These are phyloP conservation scores for Drosophila equinoxialis DNA, from an alignment of 1,140 invertebrate genomes.

Conservation along the genomic window DNA sequence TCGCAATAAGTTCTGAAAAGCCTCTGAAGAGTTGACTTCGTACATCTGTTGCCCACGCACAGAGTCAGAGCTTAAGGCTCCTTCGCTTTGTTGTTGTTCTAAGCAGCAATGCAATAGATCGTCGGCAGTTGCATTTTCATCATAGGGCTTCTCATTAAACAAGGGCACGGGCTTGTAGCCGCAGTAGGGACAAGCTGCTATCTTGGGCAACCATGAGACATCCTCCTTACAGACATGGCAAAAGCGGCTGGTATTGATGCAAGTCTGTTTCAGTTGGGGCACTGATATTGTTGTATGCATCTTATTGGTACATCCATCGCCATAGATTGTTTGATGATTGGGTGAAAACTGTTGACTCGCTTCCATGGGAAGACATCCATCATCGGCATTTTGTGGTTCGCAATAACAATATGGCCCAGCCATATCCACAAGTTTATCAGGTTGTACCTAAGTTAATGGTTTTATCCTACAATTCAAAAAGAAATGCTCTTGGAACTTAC, in stretches of 20 bases:
- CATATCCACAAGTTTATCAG: conserved; percentile 43
- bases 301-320: conserved; percentile 44
- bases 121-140: conserved; percentile 62
- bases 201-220: conserved; percentile 68
- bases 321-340: conserved; percentile 6
- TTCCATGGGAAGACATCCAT: conserved; percentile 27
- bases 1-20: conserved; percentile 42
- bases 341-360: conserved; percentile 33
- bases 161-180: conserved; percentile 69
- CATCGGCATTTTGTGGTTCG: conserved; percentile 2
- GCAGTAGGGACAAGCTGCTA: conserved; percentile 71
- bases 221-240: conserved; percentile 70
- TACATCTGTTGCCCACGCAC: not conserved
- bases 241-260: conserved; percentile 24
- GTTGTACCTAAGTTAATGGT: not conserved
- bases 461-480: no score
- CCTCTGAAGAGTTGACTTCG: conserved; percentile 34
- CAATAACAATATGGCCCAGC: conserved; percentile 55
- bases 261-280: conserved; percentile 49
- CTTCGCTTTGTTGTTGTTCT: conserved; percentile 27
- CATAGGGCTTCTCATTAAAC: conserved; percentile 58
- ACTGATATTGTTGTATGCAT: conserved; percentile 14
- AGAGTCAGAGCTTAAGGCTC: not conserved
- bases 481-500: not conserved
- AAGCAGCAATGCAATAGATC: conserved; percentile 51